Evolutionary conservation across 1,140 invertebrate species (phyloP), one percentile per base, ranked within the genome.

Genomic region (Cherax destructor): DNA sequence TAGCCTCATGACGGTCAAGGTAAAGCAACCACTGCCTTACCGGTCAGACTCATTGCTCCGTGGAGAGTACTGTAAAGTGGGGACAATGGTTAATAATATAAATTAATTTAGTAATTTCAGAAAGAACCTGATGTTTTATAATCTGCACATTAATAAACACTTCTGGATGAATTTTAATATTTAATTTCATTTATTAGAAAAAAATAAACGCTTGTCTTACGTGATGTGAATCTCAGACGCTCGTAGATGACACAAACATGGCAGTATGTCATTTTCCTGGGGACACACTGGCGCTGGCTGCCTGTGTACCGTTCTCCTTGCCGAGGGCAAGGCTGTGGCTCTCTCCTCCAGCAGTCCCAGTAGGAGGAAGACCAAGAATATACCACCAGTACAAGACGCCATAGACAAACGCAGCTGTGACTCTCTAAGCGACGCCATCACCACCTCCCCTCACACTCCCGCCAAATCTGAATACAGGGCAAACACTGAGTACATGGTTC

Each of bases 181-280:
- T 41, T 41, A 41, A 41, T 41, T 41, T 41, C 30, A 41, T 41
- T 59, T 9, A 59, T 59, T 16, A 16, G 16, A 16, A 59, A 59
- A 9, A 59, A 9, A 59, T 16, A 59, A 59, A 59, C 1, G 11
- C 56, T 59, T 59, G 56, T 16, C 61, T 84, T 84, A 91, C 88
- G 72, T 83, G 11, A 91, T 69, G n/a, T 91, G 83, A 1, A 91
- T 65, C 30, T 79, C 69, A 3, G n/a, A 47, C 3, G 74, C 89
- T 4, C 69, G 30, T 10, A 78, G 24, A 11, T 52, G 89, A 59
- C 89, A 91, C 30, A 65, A 21, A 49, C 89, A 91, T 7, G 89
- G 89, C 11, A 78, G 49, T 5, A 91, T 21, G 5, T 85, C 52
- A 0, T 10, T 18, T 24, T 86, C 72, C 18, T 52, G 89, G 2